Percentiles rank a stretch among this genome's conserved stretches.
These are phyloP conservation scores for Cistogaster globosa DNA, from an alignment of 2,888 invertebrate genomes.

Conservation along the genomic window DNA sequence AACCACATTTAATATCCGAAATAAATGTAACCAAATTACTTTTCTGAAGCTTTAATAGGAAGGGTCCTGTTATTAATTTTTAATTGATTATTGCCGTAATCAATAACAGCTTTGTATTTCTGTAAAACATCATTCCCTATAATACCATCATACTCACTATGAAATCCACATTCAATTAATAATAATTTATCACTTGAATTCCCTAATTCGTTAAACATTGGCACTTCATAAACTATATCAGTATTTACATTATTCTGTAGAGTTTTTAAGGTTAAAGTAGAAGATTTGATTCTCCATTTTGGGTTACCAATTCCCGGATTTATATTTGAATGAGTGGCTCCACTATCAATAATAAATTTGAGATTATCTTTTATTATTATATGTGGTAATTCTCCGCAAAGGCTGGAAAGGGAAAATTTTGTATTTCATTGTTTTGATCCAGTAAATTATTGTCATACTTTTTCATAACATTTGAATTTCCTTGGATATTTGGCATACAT, in stretches of 20 bases:
- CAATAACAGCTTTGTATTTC: constrained; percentile 24
- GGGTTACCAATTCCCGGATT: constrained; percentile 18
- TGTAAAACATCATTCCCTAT: constrained; percentile 40
- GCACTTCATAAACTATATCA: too few species aligned
- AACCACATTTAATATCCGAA: neutral
- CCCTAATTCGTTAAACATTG: constrained; percentile 15
- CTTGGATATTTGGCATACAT: neutral
- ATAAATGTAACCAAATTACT: neutral
- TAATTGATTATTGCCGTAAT: constrained; percentile 24
- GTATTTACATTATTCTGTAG: constrained; percentile 1
- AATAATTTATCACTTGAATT: constrained; percentile 60
- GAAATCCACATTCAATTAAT: constrained; percentile 43
- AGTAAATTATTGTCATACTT: neutral
- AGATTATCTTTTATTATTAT: neutral
- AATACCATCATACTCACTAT: constrained; percentile 24
- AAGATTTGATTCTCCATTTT: neutral
- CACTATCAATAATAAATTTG: too few species aligned
- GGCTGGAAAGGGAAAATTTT: constrained; percentile 11
- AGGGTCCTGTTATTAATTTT: constrained; percentile 17
- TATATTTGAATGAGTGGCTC: neutral
- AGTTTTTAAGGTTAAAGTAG: constrained; percentile 11
- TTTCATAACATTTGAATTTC: neutral
- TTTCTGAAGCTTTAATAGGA: neutral
- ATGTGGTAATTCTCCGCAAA: neutral
- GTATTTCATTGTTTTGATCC: neutral